Conservation (phyloP, 2,888 invertebrate genomes). For the Cosmopolites sordidus region DNA sequence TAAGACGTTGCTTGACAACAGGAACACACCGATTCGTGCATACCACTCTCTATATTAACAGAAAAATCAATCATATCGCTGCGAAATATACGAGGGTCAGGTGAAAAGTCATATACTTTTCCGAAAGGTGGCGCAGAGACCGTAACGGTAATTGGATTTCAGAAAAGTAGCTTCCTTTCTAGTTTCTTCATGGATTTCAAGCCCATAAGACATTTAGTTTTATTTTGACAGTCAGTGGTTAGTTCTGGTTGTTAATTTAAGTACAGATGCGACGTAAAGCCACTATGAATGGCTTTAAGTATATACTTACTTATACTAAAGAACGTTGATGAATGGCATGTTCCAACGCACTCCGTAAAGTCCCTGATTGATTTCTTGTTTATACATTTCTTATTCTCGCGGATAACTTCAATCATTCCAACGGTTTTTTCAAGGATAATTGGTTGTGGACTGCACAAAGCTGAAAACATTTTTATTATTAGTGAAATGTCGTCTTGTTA, state of each 20-base stretch:
- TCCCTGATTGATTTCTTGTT: slow-evolving; percentile 58
- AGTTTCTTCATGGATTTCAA: too few relatives aligned
- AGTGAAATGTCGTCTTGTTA: neutral
- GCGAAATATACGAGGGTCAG: too few relatives aligned
- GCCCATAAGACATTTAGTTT: too few relatives aligned
- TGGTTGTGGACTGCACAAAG: slow-evolving; percentile 55
- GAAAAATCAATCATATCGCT: too few relatives aligned
- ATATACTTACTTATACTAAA: slow-evolving; percentile 58
- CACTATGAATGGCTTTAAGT: too few relatives aligned
- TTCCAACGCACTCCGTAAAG: slow-evolving; percentile 67
- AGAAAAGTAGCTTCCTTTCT: too few relatives aligned
- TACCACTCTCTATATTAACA: slow-evolving; percentile 51
- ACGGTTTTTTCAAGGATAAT: slow-evolving; percentile 54
- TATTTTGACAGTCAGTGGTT: too few relatives aligned
- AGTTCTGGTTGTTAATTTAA: too few relatives aligned
- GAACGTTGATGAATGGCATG: slow-evolving; percentile 65
- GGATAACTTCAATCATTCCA: slow-evolving; percentile 53
- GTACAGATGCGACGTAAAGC: too few relatives aligned
- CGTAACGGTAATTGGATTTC: too few relatives aligned
- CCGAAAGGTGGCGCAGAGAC: too few relatives aligned
- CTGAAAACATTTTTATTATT: slow-evolving; percentile 41
- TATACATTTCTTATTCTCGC: slow-evolving; percentile 59
- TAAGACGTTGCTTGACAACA: slow-evolving; percentile 52
- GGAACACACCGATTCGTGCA: slow-evolving; percentile 54
- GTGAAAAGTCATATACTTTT: too few relatives aligned